Evolutionary conservation across 2,113 vertebrate species (phyloP).

Genomic region (Lophius piscatorius): DNA sequence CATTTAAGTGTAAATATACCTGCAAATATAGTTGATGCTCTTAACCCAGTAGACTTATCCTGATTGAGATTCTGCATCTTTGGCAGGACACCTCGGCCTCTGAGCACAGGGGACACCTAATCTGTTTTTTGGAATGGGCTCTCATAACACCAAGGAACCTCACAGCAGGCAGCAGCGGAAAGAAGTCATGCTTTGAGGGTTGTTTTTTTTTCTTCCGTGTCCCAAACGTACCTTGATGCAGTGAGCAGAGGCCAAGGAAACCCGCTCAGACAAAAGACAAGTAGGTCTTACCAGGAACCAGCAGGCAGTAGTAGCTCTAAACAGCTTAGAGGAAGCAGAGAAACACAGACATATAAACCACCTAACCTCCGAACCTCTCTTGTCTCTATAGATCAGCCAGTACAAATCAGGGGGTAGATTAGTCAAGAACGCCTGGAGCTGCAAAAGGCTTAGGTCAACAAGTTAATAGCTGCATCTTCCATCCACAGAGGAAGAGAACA

Average conservation of each 20-base stretch:
- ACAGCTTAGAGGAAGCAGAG: constrained; percentile 36
- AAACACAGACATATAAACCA: constrained; percentile 15
- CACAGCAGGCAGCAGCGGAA: not conserved
- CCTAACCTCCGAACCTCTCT: constrained; percentile 20
- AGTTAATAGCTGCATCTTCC: constrained; percentile 23
- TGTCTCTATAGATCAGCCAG: constrained; percentile 11
- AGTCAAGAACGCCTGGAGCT: constrained; percentile 29
- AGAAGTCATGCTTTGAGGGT: not conserved
- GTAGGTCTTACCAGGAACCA: constrained; percentile 20
- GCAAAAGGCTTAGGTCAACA: constrained; percentile 9
- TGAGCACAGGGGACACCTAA: constrained; percentile 14
- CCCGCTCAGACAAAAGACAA: constrained; percentile 40
- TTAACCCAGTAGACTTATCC: not conserved
- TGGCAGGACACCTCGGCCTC: constrained; percentile 38
- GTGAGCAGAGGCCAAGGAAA: not conserved
- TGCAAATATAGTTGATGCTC: not conserved
- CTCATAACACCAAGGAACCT: not conserved
- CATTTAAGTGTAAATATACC: constrained; percentile 1
- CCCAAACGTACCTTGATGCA: constrained; percentile 21
- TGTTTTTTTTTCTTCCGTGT: not conserved
- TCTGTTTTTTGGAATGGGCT: constrained; percentile 30
- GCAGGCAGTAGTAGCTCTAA: constrained; percentile 21
- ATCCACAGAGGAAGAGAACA: not conserved
- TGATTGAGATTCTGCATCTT: constrained; percentile 7
- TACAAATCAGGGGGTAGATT: constrained; percentile 43